Percentiles rank a stretch among this genome's conserved stretches.
phyloP scores from a whole-genome alignment of 1,140 invertebrate species.

The Drosophila baimaii region DNA sequence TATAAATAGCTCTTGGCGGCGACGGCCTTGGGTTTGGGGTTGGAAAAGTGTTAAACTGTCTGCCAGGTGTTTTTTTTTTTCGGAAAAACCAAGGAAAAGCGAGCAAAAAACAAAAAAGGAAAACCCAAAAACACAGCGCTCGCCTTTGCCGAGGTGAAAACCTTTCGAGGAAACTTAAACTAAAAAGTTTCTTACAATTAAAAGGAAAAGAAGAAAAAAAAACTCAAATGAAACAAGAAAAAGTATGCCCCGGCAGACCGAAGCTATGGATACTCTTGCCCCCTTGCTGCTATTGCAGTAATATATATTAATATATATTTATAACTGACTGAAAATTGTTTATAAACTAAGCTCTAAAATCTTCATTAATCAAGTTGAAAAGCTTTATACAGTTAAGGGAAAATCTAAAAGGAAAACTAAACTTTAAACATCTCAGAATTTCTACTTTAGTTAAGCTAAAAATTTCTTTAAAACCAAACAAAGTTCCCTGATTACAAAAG shows the following conservation, averaged over 20 bases:
- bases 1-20: conserved; percentile 35
- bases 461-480: background rate
- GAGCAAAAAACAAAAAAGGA: background rate
- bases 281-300: background rate
- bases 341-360: background rate
- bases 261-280: conserved; percentile 33
- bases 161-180: conserved; percentile 6
- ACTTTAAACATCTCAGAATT: background rate
- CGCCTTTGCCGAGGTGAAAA: conserved; percentile 14
- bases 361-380: background rate
- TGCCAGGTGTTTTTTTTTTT: conserved; percentile 33
- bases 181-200: conserved; percentile 34
- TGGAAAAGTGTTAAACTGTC: conserved; percentile 45
- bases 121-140: background rate
- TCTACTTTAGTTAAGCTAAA: background rate
- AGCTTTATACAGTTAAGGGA: too few relatives aligned
- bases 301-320: background rate
- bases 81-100: conserved; percentile 1
- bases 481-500: too few relatives aligned
- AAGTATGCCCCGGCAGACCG: conserved; percentile 17
- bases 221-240: background rate
- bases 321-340: background rate
- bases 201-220: conserved; percentile 9
- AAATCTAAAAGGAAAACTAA: background rate
- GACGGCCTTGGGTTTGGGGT: conserved; percentile 32